A percentile compares a stretch with the other conserved stretches of the same genome.
phyloP scores from a whole-genome alignment of 1,140 invertebrate species.

The Lineus longissimus region DNA sequence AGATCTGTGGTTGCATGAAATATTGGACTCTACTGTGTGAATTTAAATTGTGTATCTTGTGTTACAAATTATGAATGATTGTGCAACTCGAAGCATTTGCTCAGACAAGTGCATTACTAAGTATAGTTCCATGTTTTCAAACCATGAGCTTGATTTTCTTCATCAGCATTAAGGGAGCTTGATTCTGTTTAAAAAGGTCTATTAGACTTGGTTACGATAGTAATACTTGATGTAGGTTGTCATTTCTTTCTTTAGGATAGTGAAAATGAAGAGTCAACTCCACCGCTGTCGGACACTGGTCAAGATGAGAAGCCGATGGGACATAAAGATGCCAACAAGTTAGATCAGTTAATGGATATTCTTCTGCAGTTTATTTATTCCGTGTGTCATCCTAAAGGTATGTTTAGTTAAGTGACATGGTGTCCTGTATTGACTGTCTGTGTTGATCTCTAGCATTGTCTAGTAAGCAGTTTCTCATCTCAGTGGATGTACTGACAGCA shows the following conservation, averaged over 20 bases:
- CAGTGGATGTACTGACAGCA: too few species aligned
- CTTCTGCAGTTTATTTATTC: conserved; percentile 61
- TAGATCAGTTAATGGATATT: conserved; percentile 65
- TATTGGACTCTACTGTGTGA: neutral
- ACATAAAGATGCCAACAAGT: conserved; percentile 57
- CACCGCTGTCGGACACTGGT: neutral
- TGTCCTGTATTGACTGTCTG: conserved; percentile 2
- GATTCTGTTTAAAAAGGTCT: too few species aligned
- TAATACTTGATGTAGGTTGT: neutral
- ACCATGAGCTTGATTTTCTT: too few species aligned
- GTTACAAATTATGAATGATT: neutral
- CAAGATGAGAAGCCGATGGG: conserved; percentile 1
- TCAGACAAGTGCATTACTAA: too few species aligned
- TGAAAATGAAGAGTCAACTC: neutral
- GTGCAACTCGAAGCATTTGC: too few species aligned
- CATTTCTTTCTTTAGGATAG: neutral
- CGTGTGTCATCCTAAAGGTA: conserved; percentile 47
- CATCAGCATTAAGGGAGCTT: too few species aligned
- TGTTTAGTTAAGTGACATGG: conserved; percentile 6
- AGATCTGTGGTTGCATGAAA: neutral
- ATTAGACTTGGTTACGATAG: too few species aligned
- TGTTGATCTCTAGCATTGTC: too few species aligned
- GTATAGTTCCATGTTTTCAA: too few species aligned
- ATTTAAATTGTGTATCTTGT: neutral
- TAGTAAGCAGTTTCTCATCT: too few species aligned